Evolutionary conservation across 2,797 vertebrate genomes (phyloP).

Genomic region (Pteropus rufus): DNA sequence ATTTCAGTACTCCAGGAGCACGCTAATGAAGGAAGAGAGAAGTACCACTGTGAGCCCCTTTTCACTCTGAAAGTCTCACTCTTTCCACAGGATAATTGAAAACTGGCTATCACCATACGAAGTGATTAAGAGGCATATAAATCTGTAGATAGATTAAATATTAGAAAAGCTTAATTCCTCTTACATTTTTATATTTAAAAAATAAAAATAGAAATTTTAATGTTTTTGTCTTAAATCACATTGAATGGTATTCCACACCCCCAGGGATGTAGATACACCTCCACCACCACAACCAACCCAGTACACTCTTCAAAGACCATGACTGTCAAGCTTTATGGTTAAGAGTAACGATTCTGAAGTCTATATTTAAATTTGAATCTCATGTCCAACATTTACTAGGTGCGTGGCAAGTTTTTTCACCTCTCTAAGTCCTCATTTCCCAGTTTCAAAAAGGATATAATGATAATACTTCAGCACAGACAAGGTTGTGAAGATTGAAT

Average conservation of each 20-base stretch:
- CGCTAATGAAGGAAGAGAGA: not conserved
- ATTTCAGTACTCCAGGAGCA: not conserved
- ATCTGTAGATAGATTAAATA: not conserved
- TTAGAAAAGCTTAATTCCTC: not conserved
- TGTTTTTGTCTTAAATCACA: not conserved
- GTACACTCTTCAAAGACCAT: not conserved
- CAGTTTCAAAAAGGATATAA: not conserved
- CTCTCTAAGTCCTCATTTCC: not conserved
- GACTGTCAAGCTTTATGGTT: not conserved
- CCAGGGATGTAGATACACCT: too few relatives aligned
- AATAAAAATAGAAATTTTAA: not conserved
- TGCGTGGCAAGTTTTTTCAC: not conserved
- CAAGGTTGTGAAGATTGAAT: not conserved
- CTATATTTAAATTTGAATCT: not conserved
- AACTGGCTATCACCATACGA: not conserved
- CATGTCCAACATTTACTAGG: not conserved
- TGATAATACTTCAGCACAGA: not conserved
- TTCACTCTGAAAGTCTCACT: not conserved
- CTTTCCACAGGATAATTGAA: not conserved
- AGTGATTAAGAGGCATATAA: not conserved
- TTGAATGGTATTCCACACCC: too few relatives aligned
- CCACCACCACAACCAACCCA: not conserved
- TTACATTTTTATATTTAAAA: not conserved
- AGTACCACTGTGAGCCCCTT: not conserved
- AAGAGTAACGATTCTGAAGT: not conserved